Evolutionary conservation across 2,797 vertebrate species (phyloP), one percentile per base, ranked within the genome.

Genomic region (Anguilla pacifica): DNA sequence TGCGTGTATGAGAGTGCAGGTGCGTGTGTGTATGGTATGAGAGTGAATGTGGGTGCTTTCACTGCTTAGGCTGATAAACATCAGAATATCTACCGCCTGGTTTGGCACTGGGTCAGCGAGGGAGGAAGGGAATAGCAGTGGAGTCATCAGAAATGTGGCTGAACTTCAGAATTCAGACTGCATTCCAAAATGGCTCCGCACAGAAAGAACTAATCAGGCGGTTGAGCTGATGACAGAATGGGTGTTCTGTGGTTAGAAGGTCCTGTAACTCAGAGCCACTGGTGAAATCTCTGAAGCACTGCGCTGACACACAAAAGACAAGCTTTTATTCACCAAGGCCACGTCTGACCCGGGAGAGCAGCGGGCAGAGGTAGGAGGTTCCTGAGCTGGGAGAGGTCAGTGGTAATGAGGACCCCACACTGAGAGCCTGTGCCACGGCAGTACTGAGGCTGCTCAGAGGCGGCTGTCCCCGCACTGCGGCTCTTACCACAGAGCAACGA

Each of bases 141-240:
- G 79, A 82, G 79, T 15, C 46, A 22, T 82, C 79, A 49, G 25
- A 25, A 49, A 51, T 51, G 46, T 25, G 46, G 19, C 25, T 51
- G 74, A 46, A 79, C 22, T n/a, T 49, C 22, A 82, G 43, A 51
- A 51, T 46, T 82, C 35, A 82, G 19, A 82, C 79, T 22, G 25
- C 46, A n/a, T 82, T 82, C 79, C 79, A 22, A 51, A 49, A 82
- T n/a, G 46, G 22, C 25, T 82, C 11, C 7, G 39, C 79, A 51
- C 79, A 51, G 79, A 51, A 82, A 51, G 79, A 82, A n/a, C 22
- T 49, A 82, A 82, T 82, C 25, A 51, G 43, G 79, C 79, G 46
- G 43, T 82, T n/a, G 0, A 82, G 43, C 43, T 51, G 79, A 82
- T 35, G 25, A 25, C 79, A 49, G 46, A 82, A 82, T n/a, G 79